Conservation (phyloP, 2,113 vertebrate genomes). For the Trematocara unimaculatum region DNA sequence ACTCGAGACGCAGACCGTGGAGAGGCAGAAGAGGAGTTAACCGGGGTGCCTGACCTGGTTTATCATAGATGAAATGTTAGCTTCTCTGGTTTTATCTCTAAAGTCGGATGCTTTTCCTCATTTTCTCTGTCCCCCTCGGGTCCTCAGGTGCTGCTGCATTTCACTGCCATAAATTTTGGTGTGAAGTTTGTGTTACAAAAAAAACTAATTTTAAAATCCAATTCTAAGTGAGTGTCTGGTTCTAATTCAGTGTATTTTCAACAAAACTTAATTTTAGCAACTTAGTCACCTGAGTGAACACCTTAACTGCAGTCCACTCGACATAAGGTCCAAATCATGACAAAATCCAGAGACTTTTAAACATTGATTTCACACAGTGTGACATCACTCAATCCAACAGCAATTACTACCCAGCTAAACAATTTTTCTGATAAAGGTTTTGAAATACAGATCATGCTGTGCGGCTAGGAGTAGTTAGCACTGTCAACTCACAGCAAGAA, state of each 20-base stretch:
- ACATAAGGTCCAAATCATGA: background rate
- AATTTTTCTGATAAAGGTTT: background rate
- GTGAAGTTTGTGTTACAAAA: background rate
- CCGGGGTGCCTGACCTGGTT: background rate
- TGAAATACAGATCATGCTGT: background rate
- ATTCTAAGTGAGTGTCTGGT: background rate
- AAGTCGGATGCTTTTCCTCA: background rate
- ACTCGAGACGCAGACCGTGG: background rate
- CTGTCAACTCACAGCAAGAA: background rate
- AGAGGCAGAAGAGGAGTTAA: background rate
- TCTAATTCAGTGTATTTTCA: background rate
- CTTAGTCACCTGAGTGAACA: background rate
- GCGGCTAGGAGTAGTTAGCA: background rate
- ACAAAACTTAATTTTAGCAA: background rate
- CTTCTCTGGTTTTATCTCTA: background rate
- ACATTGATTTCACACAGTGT: background rate
- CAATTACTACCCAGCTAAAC: background rate
- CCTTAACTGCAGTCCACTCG: background rate
- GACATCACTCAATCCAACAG: background rate
- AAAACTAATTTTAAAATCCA: background rate
- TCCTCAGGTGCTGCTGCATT: background rate
- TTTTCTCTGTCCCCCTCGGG: background rate
- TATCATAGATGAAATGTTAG: background rate
- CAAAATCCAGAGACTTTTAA: background rate
- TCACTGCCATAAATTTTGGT: background rate